Evolutionary conservation across 2,113 vertebrate genomes (phyloP).

Genomic region (Laticauda laticaudata): DNA sequence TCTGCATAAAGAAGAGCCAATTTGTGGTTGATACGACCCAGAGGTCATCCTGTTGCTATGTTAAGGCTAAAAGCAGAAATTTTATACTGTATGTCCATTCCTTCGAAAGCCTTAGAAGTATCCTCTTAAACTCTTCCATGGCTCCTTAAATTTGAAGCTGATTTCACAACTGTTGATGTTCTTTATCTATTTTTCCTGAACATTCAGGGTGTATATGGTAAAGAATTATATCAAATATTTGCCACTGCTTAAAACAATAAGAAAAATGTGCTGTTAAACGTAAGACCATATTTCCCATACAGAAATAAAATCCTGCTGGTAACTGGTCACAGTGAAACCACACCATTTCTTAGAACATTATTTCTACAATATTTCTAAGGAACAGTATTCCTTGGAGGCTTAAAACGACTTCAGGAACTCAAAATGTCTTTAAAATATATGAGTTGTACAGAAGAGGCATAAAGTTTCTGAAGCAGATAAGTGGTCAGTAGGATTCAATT

Average conservation of each 20-base stretch:
- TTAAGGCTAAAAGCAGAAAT: conserved; percentile 3
- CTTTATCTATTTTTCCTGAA: conserved; percentile 39
- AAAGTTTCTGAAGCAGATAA: conserved; percentile 57
- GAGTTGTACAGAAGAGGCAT: conserved; percentile 64
- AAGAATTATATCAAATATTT: conserved; percentile 46
- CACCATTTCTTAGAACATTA: conserved; percentile 69
- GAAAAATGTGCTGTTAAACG: conserved; percentile 62
- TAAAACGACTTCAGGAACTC: conserved; percentile 65
- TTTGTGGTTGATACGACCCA: background rate
- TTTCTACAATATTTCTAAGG: conserved; percentile 65
- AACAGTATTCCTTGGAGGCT: conserved; percentile 64
- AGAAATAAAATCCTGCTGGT: conserved; percentile 76
- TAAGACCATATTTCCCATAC: conserved; percentile 33
- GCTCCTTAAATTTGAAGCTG: conserved; percentile 41
- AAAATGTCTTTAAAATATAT: conserved; percentile 61
- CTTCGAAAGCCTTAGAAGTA: conserved; percentile 1
- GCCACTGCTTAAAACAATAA: conserved; percentile 51
- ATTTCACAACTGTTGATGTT: conserved; percentile 29
- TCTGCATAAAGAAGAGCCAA: background rate
- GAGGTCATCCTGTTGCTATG: background rate
- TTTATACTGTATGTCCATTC: background rate
- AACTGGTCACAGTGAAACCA: conserved; percentile 76
- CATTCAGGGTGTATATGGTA: conserved; percentile 22
- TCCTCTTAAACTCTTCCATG: conserved; percentile 24
- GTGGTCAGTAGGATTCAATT: conserved; percentile 33